These are phyloP conservation scores for Vesta saturnalis DNA, from an alignment of 2,888 invertebrate genomes.

Conservation along the genomic window DNA sequence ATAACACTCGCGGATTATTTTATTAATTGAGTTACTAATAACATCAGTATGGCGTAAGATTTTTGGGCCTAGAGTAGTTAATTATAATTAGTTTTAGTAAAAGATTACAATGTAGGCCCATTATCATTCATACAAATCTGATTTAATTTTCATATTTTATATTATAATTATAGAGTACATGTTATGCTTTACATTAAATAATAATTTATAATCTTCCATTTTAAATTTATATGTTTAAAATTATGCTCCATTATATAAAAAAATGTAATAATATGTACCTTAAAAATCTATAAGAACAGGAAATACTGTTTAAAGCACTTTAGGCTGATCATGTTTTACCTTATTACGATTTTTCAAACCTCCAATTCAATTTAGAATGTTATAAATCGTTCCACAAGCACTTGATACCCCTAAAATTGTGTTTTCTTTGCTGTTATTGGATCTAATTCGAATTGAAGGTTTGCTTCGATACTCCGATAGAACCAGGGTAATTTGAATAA, in stretches of 20 bases:
- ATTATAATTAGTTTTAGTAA: conserved; percentile 11
- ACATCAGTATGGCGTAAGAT: neutral
- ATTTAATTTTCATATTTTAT: conserved; percentile 6
- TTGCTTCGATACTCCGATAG: conserved; percentile 19
- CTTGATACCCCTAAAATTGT: conserved; percentile 27
- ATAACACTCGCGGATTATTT: neutral
- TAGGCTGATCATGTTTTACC: neutral
- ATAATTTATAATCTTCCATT: neutral
- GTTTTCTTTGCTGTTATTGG: conserved; percentile 30
- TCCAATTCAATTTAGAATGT: conserved; percentile 23
- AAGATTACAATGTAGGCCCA: conserved; percentile 2
- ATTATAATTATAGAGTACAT: neutral
- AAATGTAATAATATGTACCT: no score
- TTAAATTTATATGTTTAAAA: conserved; percentile 3
- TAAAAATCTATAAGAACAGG: neutral
- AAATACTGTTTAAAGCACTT: neutral
- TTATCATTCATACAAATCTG: conserved; percentile 1
- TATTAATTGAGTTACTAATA: conserved; percentile 7
- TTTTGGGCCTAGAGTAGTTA: neutral
- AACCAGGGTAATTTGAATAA: conserved; percentile 30
- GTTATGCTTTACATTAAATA: conserved; percentile 2
- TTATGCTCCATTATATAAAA: neutral
- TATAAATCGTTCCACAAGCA: conserved; percentile 29
- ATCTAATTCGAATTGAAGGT: conserved; percentile 31
- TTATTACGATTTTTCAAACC: conserved; percentile 2